phyloP scores from a whole-genome alignment of 2,888 invertebrate genomes.

The Euzophera pinguis region DNA sequence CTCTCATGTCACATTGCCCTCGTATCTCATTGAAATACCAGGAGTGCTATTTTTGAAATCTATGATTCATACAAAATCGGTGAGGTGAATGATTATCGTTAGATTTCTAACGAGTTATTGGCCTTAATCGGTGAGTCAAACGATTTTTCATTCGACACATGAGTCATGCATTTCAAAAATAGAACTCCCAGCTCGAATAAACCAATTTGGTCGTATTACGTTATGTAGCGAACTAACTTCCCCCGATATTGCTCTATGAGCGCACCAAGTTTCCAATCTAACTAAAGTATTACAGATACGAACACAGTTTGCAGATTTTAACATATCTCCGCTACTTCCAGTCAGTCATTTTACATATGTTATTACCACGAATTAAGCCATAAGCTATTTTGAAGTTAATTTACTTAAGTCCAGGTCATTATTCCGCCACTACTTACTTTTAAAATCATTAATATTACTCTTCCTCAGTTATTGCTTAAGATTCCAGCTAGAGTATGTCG shows the following conservation, averaged over 20 bases:
- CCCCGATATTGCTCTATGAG: conserved; percentile 9
- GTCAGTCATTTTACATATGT: conserved; percentile 10
- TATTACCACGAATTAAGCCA: not conserved
- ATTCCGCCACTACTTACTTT: no score
- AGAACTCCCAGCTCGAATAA: not conserved
- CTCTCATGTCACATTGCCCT: no score
- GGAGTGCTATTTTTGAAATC: no score
- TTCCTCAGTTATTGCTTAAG: no score
- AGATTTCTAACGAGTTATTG: no score
- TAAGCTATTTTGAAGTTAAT: not conserved
- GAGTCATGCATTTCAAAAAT: not conserved
- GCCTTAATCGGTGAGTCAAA: no score
- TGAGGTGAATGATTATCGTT: no score
- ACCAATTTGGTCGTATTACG: conserved; percentile 5
- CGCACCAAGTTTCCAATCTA: not conserved
- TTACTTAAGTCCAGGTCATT: no score
- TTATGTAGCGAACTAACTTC: conserved; percentile 9
- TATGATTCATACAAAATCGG: no score
- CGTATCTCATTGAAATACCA: no score
- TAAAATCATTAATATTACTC: no score
- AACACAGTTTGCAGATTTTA: not conserved
- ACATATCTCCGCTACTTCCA: not conserved
- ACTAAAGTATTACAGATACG: not conserved
- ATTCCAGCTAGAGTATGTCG: no score
- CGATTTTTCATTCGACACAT: not conserved